A percentile compares a stretch with the other conserved stretches of the same genome.
phyloP scores from a whole-genome alignment of 2,797 vertebrate species.

The Mus spretus region DNA sequence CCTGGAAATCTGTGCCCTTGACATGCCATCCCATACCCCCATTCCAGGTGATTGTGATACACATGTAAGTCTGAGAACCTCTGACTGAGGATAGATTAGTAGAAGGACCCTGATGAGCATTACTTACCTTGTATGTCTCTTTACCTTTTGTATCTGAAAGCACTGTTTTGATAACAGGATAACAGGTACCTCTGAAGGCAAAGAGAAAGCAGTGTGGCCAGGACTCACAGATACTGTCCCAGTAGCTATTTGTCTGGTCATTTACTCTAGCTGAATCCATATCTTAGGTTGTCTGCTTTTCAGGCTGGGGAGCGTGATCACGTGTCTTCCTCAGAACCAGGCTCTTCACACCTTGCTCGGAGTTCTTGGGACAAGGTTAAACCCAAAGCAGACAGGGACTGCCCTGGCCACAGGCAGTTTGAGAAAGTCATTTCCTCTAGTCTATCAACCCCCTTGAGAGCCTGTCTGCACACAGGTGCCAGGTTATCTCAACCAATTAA shows the following conservation, averaged over 20 bases:
- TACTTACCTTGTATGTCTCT: background rate
- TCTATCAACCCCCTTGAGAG: background rate
- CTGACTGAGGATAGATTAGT: background rate
- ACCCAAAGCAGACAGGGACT: background rate
- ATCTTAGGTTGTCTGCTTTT: background rate
- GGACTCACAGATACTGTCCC: background rate
- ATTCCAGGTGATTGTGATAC: background rate
- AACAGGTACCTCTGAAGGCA: background rate
- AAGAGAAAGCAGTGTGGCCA: background rate
- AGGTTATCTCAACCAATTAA: constrained; percentile 59
- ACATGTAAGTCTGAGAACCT: background rate
- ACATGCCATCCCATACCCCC: background rate
- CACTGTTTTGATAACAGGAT: background rate
- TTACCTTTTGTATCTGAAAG: background rate
- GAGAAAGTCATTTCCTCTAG: background rate
- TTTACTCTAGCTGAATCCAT: background rate
- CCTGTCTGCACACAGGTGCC: constrained; percentile 61
- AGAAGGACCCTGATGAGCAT: background rate
- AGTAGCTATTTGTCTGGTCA: background rate
- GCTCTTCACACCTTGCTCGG: background rate
- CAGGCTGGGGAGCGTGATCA: background rate
- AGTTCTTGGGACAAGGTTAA: constrained; percentile 17
- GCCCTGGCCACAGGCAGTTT: background rate
- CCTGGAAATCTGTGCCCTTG: background rate
- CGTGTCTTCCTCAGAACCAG: background rate